Percentiles rank a stretch among this genome's conserved stretches.
phyloP scores from a whole-genome alignment of 92 coral and sea anemone species.

The Chrysogorgia sp. region DNA sequence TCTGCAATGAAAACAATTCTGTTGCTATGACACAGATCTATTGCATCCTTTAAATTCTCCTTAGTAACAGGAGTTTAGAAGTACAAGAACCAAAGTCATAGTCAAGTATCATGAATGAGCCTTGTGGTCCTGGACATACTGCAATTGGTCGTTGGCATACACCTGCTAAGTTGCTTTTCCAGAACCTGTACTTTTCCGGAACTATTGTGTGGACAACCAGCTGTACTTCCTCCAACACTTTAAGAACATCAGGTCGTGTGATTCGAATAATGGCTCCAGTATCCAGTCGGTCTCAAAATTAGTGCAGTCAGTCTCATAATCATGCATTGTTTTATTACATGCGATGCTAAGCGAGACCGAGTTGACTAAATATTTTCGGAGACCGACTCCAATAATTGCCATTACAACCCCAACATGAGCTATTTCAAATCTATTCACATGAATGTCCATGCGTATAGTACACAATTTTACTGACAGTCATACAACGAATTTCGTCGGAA shows the following conservation, averaged over 20 bases:
- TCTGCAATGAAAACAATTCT: conserved; percentile 43
- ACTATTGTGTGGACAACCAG: conserved; percentile 64
- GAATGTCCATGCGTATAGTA: conserved; percentile 54
- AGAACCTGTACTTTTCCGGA: conserved; percentile 68
- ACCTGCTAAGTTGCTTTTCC: conserved; percentile 58
- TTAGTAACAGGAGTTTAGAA: conserved; percentile 44
- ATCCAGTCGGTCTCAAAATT: conserved; percentile 72
- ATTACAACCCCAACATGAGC: no score
- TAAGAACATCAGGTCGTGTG: conserved; percentile 54
- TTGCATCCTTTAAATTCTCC: conserved; percentile 49
- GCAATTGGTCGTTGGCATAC: conserved; percentile 59
- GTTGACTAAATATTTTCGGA: no score
- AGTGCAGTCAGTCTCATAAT: no score
- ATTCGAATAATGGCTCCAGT: conserved; percentile 59
- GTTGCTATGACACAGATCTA: conserved; percentile 54
- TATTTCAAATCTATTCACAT: no score
- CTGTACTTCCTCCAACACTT: conserved; percentile 46
- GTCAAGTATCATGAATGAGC: conserved; percentile 51
- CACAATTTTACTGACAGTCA: no score
- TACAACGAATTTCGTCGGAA: no score
- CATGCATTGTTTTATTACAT: no score
- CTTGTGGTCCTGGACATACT: conserved; percentile 56
- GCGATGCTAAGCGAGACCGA: no score
- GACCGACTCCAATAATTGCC: no score
- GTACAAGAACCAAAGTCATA: conserved; percentile 50